Evolutionary conservation across 2,888 invertebrate species (phyloP), one percentile per base, ranked within the genome.

Genomic region (Gisinianus flammeolus): DNA sequence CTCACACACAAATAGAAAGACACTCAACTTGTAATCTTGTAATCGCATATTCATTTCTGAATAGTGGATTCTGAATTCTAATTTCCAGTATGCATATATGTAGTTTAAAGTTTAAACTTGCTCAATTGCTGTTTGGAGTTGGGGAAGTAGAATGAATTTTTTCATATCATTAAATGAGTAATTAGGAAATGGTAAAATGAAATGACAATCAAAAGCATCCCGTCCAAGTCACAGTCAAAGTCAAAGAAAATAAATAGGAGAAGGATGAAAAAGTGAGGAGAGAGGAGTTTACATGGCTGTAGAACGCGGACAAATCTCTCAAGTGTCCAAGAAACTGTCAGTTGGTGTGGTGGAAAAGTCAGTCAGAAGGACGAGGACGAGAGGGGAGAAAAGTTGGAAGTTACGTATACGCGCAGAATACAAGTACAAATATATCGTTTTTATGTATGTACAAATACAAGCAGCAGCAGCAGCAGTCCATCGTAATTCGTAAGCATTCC

Each of bases 401-500:
- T 54, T 58, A 72, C 56, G 58, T 58, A 58, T 31, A 71, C 30
- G 16, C 24, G 30, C 5, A 44, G 54, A 52, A 30, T 6, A 24
- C 2, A 26, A 26, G 62, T 26, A 3, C 1, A 12, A 12, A 28
- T 12, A 33, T 33, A 56, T 70, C 70, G 70, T 70, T n/a, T n/a
- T n/a, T n/a, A n/a, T n/a, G n/a, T n/a, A n/a, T n/a, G n/a, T n/a
- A n/a, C n/a, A n/a, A n/a, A n/a, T n/a, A n/a, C n/a, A n/a, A n/a
- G n/a, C n/a, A n/a, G n/a, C n/a, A n/a, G n/a, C n/a, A n/a, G 54
- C 54, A 12, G 26, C 26, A 12, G 62, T 12, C 28, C 70, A 44
- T 70, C 72, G 72, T 72, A 72, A 72, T 54, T 56, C 72, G 72
- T 72, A 56, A 72, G 72, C 72, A 72, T 72, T 72, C 72, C 72